These are phyloP conservation scores for Verasper variegatus DNA, from an alignment of 2,113 vertebrate genomes.

Conservation along the genomic window DNA sequence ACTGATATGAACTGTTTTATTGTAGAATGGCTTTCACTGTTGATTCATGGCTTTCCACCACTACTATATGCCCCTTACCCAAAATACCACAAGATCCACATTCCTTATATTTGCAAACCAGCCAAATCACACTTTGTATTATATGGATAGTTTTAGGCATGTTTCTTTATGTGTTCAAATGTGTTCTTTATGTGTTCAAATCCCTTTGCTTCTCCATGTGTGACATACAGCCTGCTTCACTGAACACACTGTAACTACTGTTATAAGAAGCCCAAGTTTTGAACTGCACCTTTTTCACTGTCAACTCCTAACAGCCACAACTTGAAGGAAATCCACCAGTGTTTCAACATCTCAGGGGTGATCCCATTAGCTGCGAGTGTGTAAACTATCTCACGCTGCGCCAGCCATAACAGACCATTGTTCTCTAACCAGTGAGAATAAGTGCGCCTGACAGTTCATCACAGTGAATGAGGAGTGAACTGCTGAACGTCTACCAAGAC, in stretches of 20 bases:
- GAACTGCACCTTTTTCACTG: background rate
- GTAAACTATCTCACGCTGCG: conserved; percentile 38
- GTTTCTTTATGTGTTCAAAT: background rate
- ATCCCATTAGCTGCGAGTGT: conserved; percentile 39
- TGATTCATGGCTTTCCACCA: background rate
- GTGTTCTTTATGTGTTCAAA: background rate
- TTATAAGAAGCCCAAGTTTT: background rate
- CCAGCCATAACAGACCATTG: conserved; percentile 63
- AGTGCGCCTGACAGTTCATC: conserved; percentile 40
- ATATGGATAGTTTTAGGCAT: background rate
- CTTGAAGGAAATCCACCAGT: background rate
- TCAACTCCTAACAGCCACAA: background rate
- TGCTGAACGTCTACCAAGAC: background rate
- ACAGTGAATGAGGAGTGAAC: conserved; percentile 18
- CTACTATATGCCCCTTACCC: background rate
- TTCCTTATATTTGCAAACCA: background rate
- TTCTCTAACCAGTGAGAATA: conserved; percentile 56
- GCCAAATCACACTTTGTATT: background rate
- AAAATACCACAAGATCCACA: background rate
- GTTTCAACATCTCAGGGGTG: conserved; percentile 27
- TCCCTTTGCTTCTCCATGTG: background rate
- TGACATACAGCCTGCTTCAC: background rate
- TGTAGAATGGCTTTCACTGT: background rate
- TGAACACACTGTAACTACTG: background rate
- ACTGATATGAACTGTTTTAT: background rate